These are phyloP conservation scores for Pristionchus arcanus DNA, from an alignment of 2,888 invertebrate species.

Conservation along the genomic window DNA sequence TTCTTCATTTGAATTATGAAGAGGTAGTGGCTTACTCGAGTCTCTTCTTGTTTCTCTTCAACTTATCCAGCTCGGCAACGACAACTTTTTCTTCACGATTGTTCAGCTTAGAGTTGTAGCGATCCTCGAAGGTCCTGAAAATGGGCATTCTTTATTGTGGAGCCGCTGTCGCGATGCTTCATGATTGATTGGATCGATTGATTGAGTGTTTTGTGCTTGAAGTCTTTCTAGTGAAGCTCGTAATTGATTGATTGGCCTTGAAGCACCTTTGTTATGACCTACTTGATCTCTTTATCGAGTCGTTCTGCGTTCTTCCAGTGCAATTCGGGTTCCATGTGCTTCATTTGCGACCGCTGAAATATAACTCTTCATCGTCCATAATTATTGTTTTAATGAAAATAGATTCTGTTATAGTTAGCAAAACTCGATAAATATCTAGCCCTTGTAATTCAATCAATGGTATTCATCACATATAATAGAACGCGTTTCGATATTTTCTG, in stretches of 20 bases:
- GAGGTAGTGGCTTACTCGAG: slow-evolving; percentile 55
- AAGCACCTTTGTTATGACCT: neutral
- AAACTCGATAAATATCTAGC: no score
- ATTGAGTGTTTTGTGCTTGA: no score
- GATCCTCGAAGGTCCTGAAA: slow-evolving; percentile 57
- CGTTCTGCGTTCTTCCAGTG: slow-evolving; percentile 46
- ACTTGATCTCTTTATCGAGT: slow-evolving; percentile 52
- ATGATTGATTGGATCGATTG: no score
- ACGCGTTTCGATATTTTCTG: no score
- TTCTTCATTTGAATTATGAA: neutral
- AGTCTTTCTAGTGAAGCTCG: no score
- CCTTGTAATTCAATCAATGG: no score
- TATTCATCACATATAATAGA: no score
- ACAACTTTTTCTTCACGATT: slow-evolving; percentile 65
- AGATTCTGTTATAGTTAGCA: no score
- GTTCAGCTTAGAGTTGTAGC: slow-evolving; percentile 62
- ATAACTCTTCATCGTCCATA: neutral
- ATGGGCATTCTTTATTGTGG: no score
- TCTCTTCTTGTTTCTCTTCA: slow-evolving; percentile 60
- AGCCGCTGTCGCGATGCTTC: neutral
- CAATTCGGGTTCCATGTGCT: slow-evolving; percentile 53
- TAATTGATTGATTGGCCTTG: neutral
- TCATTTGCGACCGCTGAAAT: slow-evolving; percentile 50
- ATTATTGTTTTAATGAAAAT: neutral
- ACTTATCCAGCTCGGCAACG: slow-evolving; percentile 64